Base-by-base conservation (phyloP, 1,140 invertebrate species). In the Tigriopus japonicus region DNA sequence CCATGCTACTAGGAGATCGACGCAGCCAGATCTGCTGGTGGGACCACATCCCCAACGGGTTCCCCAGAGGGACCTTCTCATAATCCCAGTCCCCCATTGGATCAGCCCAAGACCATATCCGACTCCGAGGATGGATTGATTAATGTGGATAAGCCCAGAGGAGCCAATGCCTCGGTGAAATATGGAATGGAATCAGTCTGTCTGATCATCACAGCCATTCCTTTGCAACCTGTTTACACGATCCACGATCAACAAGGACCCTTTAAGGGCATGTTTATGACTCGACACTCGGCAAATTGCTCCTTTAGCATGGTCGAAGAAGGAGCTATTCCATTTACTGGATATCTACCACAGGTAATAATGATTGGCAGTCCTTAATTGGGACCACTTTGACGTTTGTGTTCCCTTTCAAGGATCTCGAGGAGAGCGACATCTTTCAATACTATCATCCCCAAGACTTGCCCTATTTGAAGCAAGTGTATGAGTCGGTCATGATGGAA, bases 361-460 rank as follows among this genome's bases (percentile, higher is more conserved):
- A 5, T 51, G 21, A 21, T 17, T 51, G 15, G 21, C 10, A 51
- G 45, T 17, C 15, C 42, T 43, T 51, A 7, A 51, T 2, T 51
- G 45, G 15, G 10, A 51, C 21, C 3, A 51, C 3, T 17, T 51
- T 51, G 45, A 17, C 15, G 15, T 17, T 51, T 10, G 15, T 51
- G 15, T 51, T 51, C 45, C 45, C 3, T 51, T 51, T n/a, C 28
- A 3, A 54, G 69, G 88, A 93, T 67, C 78, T 93, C 65, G 74
- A 85, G 21, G 83, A 85, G 0, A 80, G 79, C 63, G 85, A 85
- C 35, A 78, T 90, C 9, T 81, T 93, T 68, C 81, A 86, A 65
- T 83, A 88, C 66, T 93, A 89, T 69, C 87, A 92, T 72, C 85
- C 86, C 0, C 84, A 87, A 65, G 89, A 93, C 70, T 71, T 92